These are phyloP conservation scores for Emys orbicularis DNA, from an alignment of 2,797 vertebrate genomes.

Conservation along the genomic window DNA sequence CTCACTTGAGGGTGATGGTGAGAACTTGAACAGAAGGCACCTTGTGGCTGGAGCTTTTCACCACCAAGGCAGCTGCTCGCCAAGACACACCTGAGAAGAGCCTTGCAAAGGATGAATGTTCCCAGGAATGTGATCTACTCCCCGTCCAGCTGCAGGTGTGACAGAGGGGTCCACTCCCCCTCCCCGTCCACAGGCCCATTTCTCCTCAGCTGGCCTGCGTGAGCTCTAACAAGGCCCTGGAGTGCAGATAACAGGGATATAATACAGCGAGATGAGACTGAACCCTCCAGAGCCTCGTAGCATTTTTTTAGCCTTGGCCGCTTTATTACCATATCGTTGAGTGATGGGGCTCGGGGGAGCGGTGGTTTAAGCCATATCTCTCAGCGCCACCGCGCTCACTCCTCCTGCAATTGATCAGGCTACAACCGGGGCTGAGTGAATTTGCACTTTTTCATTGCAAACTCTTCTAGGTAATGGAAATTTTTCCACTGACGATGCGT, in stretches of 20 bases:
- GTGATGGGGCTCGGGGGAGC: slow-evolving; percentile 26
- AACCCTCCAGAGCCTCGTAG: slow-evolving; percentile 26
- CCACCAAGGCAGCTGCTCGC: background rate
- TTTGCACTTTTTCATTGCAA: background rate
- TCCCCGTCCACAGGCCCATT: background rate
- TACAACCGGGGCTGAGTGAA: slow-evolving; percentile 1
- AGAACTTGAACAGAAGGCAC: background rate
- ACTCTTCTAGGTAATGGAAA: background rate
- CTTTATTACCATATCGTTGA: slow-evolving; percentile 40
- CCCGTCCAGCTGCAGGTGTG: background rate
- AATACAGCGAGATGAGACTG: slow-evolving; percentile 15
- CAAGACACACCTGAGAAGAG: background rate
- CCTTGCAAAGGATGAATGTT: background rate
- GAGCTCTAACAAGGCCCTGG: slow-evolving; percentile 48
- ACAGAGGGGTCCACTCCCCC: background rate
- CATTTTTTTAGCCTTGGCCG: slow-evolving; percentile 25
- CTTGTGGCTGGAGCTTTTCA: background rate
- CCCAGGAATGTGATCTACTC: background rate
- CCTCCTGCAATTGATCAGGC: slow-evolving; percentile 20
- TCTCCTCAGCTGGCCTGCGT: background rate
- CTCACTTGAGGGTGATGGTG: background rate
- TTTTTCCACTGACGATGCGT: fast-evolving
- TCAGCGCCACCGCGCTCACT: fast-evolving
- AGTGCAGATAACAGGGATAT: slow-evolving; percentile 44
- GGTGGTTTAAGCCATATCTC: background rate